Base-by-base conservation (phyloP, 1,140 invertebrate species). In the Ostrea denselamellosa region DNA sequence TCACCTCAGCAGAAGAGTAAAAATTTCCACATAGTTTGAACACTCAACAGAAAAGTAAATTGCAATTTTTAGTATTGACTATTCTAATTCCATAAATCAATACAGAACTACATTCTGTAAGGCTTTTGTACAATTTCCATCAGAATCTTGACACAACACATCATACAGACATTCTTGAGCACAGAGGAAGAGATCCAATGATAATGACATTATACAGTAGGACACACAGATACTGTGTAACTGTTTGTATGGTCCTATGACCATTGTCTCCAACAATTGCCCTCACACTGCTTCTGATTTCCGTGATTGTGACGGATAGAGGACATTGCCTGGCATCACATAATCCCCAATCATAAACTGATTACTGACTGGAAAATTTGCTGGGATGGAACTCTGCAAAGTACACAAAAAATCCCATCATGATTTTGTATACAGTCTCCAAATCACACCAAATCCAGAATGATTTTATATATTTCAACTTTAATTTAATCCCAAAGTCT, bases 271-370 rank as follows among this genome's bases (percentile, higher is more conserved):
- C 22, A 2, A n/a, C 83, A 22, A 10, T n/a, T 85, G 25, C 14
- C 34, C 10, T 65, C 58, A 87, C 51, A 87, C 89, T 51, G 89
- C 81, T 84, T 90, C 89, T 9, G 85, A 83, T 84, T 90, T 90
- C 25, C 87, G 89, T 71, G 83, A 71, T 52, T 90, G 89, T 81
- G 83, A 65, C 71, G 90, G 87, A 17, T 90, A 83, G 4, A 93
- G 77, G 19, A 92, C 87, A 56, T 93, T 93, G 44, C 92, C 93
- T 10, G 93, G 93, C 90, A 93, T 93, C 5, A 93, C 93, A 94
- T 97, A 97, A 93, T 97, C 97, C 86, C 97, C 97, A 91, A 97
- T 97, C 97, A 97, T 97, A 91, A 97, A 95, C 93, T 96, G 97
- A 93, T 96, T 96, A 95, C 96, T 97, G 89, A 97, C 96, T 88